Conservation (phyloP, 2,113 vertebrate genomes). For the Rhegmatorhina hoffmannsi region DNA sequence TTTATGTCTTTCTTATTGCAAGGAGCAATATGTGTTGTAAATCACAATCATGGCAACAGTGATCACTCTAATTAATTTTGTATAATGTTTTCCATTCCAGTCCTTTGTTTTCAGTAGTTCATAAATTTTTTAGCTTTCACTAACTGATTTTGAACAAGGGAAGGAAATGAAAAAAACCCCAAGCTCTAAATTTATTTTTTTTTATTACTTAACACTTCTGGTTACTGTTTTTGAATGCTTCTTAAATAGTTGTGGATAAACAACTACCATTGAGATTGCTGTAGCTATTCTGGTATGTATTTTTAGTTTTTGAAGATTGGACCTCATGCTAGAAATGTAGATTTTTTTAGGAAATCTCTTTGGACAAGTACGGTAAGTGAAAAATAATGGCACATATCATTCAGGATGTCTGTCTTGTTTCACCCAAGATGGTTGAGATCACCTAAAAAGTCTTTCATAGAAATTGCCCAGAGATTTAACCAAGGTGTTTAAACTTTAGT, state of each 20-base stretch:
- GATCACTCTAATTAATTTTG: constrained; percentile 10
- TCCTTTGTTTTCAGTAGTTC: constrained; percentile 15
- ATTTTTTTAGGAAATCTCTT: background rate
- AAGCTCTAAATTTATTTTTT: background rate
- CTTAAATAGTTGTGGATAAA: background rate
- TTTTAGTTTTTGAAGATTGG: background rate
- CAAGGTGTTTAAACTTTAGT: background rate
- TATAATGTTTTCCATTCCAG: background rate
- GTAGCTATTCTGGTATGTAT: background rate
- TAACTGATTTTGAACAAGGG: constrained; percentile 4
- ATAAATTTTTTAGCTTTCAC: constrained; percentile 24
- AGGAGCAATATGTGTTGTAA: background rate
- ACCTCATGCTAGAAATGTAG: background rate
- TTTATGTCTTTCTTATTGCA: constrained; percentile 23
- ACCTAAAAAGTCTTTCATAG: background rate
- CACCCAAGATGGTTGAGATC: background rate
- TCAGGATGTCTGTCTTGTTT: background rate
- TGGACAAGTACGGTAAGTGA: background rate
- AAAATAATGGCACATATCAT: background rate
- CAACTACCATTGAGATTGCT: background rate
- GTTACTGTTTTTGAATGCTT: background rate
- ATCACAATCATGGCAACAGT: background rate
- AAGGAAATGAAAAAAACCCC: background rate
- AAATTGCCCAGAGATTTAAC: background rate
- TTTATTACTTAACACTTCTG: background rate